A percentile compares a stretch with the other conserved stretches of the same genome.
Conservation (phyloP, 2,113 vertebrate genomes). For the Phycodurus eques region DNA sequence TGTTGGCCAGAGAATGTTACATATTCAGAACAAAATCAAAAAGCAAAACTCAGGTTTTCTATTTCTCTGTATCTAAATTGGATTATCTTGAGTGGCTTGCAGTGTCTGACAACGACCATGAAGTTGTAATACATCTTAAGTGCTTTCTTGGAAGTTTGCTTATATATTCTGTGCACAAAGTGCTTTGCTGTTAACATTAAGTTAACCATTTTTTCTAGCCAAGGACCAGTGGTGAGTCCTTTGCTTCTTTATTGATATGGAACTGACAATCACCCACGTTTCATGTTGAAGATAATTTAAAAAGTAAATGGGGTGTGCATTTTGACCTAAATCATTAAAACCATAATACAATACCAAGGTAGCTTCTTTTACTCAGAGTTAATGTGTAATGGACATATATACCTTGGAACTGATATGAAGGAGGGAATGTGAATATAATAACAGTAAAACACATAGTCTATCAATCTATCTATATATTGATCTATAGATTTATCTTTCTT, state of each 20-base stretch:
- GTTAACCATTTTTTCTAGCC: not conserved
- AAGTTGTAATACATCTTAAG: not conserved
- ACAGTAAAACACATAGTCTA: not conserved
- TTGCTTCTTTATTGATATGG: not conserved
- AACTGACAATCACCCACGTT: not conserved
- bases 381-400: not conserved
- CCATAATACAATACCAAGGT: not conserved
- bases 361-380: not conserved
- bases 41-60: not conserved
- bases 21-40: not conserved
- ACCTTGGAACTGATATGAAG: constrained; percentile 7
- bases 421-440: not conserved
- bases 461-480: too few relatives aligned
- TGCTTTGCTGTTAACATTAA: not conserved
- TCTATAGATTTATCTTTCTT: too few relatives aligned
- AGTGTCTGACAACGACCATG: not conserved
- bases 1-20: not conserved
- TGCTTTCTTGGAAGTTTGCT: not conserved
- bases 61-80: not conserved
- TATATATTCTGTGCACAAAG: not conserved
- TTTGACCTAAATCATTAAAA: constrained; percentile 8
- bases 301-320: constrained; percentile 1
- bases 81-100: not conserved
- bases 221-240: not conserved
- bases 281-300: not conserved